phyloP scores from a whole-genome alignment of 1,140 invertebrate genomes.

The Tigriopus japonicus region DNA sequence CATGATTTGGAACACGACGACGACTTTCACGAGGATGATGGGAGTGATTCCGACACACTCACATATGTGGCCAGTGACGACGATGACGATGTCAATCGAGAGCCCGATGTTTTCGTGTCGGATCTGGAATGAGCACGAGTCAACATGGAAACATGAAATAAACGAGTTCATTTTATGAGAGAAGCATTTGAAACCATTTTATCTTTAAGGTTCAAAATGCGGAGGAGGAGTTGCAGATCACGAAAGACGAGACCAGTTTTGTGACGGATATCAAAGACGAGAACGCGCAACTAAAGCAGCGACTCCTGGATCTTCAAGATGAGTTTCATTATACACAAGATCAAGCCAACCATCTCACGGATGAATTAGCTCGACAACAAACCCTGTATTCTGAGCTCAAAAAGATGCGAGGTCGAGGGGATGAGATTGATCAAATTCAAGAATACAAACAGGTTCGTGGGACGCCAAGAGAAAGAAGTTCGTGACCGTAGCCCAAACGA shows the following conservation, averaged over 20 bases:
- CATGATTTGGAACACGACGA: too few species aligned
- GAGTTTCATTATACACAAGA: background rate
- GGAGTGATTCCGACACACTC: background rate
- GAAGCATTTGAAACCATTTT: background rate
- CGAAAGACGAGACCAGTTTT: background rate
- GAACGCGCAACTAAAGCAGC: background rate
- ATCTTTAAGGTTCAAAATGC: background rate
- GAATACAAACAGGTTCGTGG: background rate
- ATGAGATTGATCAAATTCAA: background rate
- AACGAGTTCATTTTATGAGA: background rate
- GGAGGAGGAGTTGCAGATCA: background rate
- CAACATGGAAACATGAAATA: background rate
- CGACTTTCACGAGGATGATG: background rate
- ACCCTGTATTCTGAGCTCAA: background rate
- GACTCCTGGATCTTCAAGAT: background rate
- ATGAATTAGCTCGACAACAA: background rate
- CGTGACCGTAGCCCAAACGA: too few species aligned
- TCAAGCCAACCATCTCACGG: background rate
- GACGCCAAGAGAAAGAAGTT: too few species aligned
- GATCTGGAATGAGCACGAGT: background rate
- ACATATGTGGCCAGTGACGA: background rate
- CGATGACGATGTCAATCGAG: background rate
- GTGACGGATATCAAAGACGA: background rate
- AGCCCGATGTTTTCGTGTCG: background rate
- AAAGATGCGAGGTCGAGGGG: background rate